These are phyloP conservation scores for Mesorhabditis spiculigera DNA, from an alignment of 2,888 invertebrate species.

Conservation along the genomic window DNA sequence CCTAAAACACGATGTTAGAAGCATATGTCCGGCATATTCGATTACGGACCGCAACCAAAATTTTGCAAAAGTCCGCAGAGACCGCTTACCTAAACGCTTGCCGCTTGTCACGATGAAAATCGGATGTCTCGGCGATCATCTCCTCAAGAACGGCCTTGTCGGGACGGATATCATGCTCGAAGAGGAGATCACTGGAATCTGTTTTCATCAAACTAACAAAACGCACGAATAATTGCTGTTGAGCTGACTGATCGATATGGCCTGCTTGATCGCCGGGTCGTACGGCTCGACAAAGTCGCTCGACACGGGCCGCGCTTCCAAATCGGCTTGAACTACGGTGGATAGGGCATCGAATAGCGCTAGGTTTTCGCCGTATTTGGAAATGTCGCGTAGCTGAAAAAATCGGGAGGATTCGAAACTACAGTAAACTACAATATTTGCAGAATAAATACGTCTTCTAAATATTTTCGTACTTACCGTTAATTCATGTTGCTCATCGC, in stretches of 20 bases:
- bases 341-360: background rate
- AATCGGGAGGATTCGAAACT: too few species aligned
- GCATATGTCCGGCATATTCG: background rate
- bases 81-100: background rate
- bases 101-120: background rate
- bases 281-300: slow-evolving; percentile 1
- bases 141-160: background rate
- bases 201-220: background rate
- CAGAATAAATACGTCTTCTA: too few species aligned
- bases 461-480: too few species aligned
- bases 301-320: background rate
- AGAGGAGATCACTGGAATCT: background rate
- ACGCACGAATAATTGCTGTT: background rate
- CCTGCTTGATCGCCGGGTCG: background rate
- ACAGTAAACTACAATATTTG: too few species aligned
- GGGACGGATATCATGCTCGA: background rate
- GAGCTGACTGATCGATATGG: background rate
- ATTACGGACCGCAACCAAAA: background rate
- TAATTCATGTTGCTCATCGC: too few species aligned
- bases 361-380: background rate
- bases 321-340: background rate
- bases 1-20: slow-evolving; percentile 17
- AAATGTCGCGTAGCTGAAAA: background rate
- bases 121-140: background rate
- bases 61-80: background rate